Evolutionary conservation across 2,113 vertebrate species (phyloP).

Genomic region (Sinocyclocheilus rhinocerous): DNA sequence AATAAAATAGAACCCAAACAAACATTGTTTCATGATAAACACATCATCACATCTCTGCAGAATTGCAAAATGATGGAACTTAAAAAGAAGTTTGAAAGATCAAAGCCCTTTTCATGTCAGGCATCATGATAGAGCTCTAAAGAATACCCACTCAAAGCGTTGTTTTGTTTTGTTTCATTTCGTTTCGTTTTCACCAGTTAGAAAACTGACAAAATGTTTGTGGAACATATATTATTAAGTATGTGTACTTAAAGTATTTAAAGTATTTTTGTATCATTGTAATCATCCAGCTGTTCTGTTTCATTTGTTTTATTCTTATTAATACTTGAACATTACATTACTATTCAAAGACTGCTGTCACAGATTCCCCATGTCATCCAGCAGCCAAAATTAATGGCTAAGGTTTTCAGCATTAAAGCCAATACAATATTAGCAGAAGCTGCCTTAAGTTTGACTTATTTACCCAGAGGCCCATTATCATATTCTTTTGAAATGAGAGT

Average conservation of each 20-base stretch:
- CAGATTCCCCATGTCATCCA: background rate
- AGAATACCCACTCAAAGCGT: no score
- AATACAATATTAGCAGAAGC: background rate
- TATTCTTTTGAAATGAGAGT: background rate
- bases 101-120: background rate
- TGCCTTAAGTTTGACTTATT: background rate
- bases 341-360: background rate
- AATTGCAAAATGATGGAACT: background rate
- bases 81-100: background rate
- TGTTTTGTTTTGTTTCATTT: no score
- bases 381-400: background rate
- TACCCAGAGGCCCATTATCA: background rate
- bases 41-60: background rate
- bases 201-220: no score
- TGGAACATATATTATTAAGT: no score
- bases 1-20: background rate
- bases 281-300: background rate
- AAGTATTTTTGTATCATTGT: no score
- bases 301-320: background rate
- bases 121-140: background rate
- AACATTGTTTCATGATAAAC: no score
- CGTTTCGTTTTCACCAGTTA: no score
- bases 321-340: background rate
- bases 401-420: background rate
- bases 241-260: no score